A percentile compares a stretch with the other conserved stretches of the same genome.
These are phyloP conservation scores for Chaenodraco wilsoni DNA, from an alignment of 2,797 vertebrate species.

Conservation along the genomic window DNA sequence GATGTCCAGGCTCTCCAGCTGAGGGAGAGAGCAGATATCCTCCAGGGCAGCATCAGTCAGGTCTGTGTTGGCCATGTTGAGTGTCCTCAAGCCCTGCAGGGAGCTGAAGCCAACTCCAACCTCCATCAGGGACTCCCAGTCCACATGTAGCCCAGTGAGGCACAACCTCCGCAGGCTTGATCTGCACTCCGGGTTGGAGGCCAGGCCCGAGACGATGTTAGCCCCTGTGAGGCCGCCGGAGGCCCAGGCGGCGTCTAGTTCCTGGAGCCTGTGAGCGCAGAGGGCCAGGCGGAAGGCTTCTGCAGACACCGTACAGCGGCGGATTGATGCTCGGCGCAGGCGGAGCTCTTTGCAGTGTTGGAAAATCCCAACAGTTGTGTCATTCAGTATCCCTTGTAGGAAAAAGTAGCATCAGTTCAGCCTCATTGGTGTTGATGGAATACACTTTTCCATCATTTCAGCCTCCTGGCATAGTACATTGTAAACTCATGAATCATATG, in stretches of 20 bases:
- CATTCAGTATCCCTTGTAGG: constrained; percentile 89
- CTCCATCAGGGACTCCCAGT: constrained; percentile 78
- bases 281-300: constrained; percentile 91
- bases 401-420: constrained; percentile 46
- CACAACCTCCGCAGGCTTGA: constrained; percentile 90
- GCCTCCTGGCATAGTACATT: constrained; percentile 12
- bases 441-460: constrained; percentile 31
- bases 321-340: constrained; percentile 89
- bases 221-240: constrained; percentile 90
- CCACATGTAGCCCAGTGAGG: constrained; percentile 88
- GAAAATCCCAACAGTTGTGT: constrained; percentile 93
- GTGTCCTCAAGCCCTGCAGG: constrained; percentile 85
- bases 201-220: constrained; percentile 88
- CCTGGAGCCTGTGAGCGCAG: constrained; percentile 92
- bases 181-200: constrained; percentile 90
- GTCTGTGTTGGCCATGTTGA: constrained; percentile 91
- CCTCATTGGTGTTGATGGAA: constrained; percentile 43
- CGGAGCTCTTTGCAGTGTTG: constrained; percentile 88
- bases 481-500: constrained; percentile 10
- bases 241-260: constrained; percentile 91
- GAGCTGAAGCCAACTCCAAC: constrained; percentile 87
- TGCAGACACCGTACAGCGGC: constrained; percentile 88
- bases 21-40: constrained; percentile 90
- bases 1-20: constrained; percentile 92
- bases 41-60: constrained; percentile 90